phyloP scores from a whole-genome alignment of 2,113 vertebrate species.

The Clarias macrocephalus region DNA sequence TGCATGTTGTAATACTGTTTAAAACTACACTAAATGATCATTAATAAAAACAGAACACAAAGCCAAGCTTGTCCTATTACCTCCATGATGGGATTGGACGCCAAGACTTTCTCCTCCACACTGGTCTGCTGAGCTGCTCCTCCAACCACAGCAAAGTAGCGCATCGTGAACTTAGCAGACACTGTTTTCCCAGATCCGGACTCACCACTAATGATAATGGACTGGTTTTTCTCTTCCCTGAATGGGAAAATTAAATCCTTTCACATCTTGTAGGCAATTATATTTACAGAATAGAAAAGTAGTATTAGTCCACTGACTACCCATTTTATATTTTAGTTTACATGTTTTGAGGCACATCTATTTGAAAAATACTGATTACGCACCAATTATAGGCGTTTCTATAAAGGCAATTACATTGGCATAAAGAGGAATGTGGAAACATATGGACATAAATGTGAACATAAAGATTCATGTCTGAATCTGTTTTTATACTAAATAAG shows the following conservation, averaged over 20 bases:
- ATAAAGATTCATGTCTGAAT: neutral
- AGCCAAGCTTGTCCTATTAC: conserved; percentile 50
- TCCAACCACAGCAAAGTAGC: conserved; percentile 78
- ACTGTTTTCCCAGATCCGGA: conserved; percentile 79
- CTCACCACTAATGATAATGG: conserved; percentile 80
- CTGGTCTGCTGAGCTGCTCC: conserved; percentile 75
- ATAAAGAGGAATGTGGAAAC: neutral
- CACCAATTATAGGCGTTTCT: neutral
- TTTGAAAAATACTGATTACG: neutral
- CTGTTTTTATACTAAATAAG: neutral
- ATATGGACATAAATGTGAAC: too few relatives aligned
- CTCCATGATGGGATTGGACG: conserved; percentile 80
- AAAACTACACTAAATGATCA: neutral
- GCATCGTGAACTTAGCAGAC: conserved; percentile 78
- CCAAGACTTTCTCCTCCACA: conserved; percentile 75
- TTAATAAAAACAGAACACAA: neutral
- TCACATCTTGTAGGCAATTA: neutral
- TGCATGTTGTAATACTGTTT: neutral
- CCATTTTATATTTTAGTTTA: neutral
- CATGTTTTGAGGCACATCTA: neutral
- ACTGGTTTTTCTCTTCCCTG: conserved; percentile 79
- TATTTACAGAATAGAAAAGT: neutral
- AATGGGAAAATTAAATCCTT: neutral
- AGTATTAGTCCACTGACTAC: neutral
- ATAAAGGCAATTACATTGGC: neutral